Evolutionary conservation across 2,888 invertebrate genomes (phyloP), one percentile per base, ranked within the genome.

Genomic region (Pyrochroa serraticornis): DNA sequence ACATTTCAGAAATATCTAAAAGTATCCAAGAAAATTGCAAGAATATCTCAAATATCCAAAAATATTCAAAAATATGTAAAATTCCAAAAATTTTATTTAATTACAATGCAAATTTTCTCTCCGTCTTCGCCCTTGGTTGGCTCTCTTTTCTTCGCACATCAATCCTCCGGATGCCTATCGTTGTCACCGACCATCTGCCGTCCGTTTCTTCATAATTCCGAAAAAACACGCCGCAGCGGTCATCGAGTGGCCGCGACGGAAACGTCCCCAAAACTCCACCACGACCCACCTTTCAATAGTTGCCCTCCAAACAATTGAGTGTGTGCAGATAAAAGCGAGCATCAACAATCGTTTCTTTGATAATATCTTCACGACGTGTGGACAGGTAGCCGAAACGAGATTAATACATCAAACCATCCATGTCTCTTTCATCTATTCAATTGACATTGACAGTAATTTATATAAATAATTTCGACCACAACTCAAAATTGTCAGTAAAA

Each of bases 321-420:
- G 65, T 62, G 64, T 30, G 64, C 65, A 53, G 57, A 60, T 58
- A 43, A 61, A 57, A 60, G 65, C 14, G 44, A 59, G 65, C 66
- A 65, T 64, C 62, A 62, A 65, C 65, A 60, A 62, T 49, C 60
- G 61, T 59, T 63, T 64, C 60, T 62, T 65, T 63, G 60, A 64
- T 65, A 69, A 5, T 69, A 70, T 70, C 69, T 69, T 70, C 69
- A 62, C 64, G 63, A 70, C 66, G 70, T 70, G 70, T 68, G 68
- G 70, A 70, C 68, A 68, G 68, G 64, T 61, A 70, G 68, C 66
- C 62, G 66, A 54, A 13, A 5, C 38, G 7, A 7, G 10, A 10
- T 38, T 10, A 13, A 38, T 38, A 2, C 13, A 10, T 38, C 13
- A 9, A 9, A n/a, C n/a, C n/a, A n/a, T n/a, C 13, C 12, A 38